These are phyloP conservation scores for Cardiocondyla obscurior DNA, from an alignment of 1,140 invertebrate genomes.

Conservation along the genomic window DNA sequence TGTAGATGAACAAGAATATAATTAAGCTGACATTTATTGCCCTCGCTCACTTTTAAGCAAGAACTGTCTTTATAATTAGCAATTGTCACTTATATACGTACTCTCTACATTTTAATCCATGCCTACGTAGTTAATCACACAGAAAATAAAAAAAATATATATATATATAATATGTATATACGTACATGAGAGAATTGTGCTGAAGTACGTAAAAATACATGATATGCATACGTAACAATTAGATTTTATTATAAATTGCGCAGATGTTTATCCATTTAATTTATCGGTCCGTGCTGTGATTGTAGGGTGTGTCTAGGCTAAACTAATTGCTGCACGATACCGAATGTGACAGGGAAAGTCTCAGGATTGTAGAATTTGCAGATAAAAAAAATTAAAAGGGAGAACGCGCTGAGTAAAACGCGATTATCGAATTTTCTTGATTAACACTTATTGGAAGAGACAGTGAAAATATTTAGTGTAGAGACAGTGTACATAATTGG, in stretches of 20 bases:
- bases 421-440: background rate
- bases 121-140: conserved; percentile 55
- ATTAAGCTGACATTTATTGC: conserved; percentile 59
- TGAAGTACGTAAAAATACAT: conserved; percentile 33
- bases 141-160: no score
- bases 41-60: conserved; percentile 28
- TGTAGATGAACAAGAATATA: conserved; percentile 10
- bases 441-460: background rate
- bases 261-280: conserved; percentile 30
- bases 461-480: background rate
- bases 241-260: conserved; percentile 27
- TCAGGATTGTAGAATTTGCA: conserved; percentile 5
- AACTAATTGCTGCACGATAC: conserved; percentile 61
- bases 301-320: conserved; percentile 57
- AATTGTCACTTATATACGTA: conserved; percentile 27
- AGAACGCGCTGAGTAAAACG: background rate
- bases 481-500: background rate
- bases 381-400: background rate
- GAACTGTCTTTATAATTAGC: conserved; percentile 21
- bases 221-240: conserved; percentile 33
- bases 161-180: no score
- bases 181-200: conserved; percentile 51
- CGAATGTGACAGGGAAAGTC: conserved; percentile 25
- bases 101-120: conserved; percentile 44
- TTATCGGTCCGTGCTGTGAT: conserved; percentile 44